A percentile compares a stretch with the other conserved stretches of the same genome.
These are phyloP conservation scores for Frankliniella intonsa DNA, from an alignment of 2,888 invertebrate genomes.

Conservation along the genomic window DNA sequence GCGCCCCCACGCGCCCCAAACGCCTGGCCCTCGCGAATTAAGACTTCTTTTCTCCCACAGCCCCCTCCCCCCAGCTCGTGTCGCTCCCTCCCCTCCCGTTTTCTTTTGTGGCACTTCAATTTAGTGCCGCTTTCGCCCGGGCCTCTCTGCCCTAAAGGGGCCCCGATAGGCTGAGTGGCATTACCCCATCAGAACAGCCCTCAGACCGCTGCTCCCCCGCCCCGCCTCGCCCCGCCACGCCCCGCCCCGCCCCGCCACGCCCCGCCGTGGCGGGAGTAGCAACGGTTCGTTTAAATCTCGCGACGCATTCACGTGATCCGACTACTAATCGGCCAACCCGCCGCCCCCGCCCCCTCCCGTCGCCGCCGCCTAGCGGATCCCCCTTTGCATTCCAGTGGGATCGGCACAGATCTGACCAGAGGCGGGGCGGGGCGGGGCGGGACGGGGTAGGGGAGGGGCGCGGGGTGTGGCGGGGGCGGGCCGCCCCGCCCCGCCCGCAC, in stretches of 20 bases:
- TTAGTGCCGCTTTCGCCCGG: background rate
- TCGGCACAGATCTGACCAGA: background rate
- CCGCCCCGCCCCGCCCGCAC: too few relatives aligned
- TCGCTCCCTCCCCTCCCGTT: background rate
- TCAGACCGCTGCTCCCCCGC: background rate
- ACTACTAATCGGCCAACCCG: background rate
- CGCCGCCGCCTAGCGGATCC: background rate
- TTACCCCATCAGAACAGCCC: background rate
- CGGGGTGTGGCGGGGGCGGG: background rate
- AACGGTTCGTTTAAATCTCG: slow-evolving; percentile 23
- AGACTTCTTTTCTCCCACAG: background rate
- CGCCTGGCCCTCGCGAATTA: background rate
- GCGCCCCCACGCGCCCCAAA: background rate
- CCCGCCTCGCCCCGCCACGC: background rate
- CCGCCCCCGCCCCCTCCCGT: background rate
- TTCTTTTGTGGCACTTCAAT: slow-evolving; percentile 23
- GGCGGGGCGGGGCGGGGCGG: background rate
- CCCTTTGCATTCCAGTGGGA: background rate
- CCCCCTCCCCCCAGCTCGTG: background rate
- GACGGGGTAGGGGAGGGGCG: background rate
- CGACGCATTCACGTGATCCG: slow-evolving; percentile 9
- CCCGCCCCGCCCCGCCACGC: background rate
- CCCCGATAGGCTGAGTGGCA: slow-evolving; percentile 21
- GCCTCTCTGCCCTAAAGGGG: background rate
- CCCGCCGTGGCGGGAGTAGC: background rate